Percentiles rank a stretch among this genome's conserved stretches.
Evolutionary conservation across 2,113 vertebrate genomes (phyloP).

Genomic region (Notiomystis cincta): DNA sequence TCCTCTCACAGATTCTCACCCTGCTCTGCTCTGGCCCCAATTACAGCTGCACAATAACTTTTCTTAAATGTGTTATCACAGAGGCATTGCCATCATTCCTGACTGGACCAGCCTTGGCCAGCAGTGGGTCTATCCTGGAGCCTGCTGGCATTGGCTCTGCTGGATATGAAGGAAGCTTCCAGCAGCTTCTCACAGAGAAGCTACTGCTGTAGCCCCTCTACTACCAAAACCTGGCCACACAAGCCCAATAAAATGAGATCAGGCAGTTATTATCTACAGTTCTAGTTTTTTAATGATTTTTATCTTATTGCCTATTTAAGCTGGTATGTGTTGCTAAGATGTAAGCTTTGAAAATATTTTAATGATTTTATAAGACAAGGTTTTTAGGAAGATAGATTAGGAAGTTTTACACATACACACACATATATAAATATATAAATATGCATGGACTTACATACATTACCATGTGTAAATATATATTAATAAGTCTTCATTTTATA

Average conservation of each 20-base stretch:
- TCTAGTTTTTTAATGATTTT: background rate
- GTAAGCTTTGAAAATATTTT: background rate
- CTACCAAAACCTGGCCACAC: background rate
- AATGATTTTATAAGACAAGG: background rate
- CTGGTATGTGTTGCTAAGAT: background rate
- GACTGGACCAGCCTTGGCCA: background rate
- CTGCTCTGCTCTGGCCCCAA: background rate
- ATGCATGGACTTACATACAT: background rate
- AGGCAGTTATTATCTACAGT: background rate
- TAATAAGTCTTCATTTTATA: background rate
- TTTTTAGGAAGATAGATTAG: background rate
- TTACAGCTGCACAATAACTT: background rate
- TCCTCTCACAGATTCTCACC: background rate
- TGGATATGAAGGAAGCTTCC: background rate
- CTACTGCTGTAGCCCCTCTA: too few species aligned
- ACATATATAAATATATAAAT: background rate
- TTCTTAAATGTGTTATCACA: background rate
- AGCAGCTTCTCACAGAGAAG: background rate
- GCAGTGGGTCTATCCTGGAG: background rate
- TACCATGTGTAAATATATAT: background rate
- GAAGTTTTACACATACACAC: background rate
- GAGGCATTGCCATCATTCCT: accelerated
- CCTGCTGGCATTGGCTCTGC: background rate
- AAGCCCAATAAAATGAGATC: background rate
- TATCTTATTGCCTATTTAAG: background rate